Percentiles rank a stretch among this genome's conserved stretches.
These are phyloP conservation scores for Holotrichia oblita DNA, from an alignment of 1,140 invertebrate species.

Conservation along the genomic window DNA sequence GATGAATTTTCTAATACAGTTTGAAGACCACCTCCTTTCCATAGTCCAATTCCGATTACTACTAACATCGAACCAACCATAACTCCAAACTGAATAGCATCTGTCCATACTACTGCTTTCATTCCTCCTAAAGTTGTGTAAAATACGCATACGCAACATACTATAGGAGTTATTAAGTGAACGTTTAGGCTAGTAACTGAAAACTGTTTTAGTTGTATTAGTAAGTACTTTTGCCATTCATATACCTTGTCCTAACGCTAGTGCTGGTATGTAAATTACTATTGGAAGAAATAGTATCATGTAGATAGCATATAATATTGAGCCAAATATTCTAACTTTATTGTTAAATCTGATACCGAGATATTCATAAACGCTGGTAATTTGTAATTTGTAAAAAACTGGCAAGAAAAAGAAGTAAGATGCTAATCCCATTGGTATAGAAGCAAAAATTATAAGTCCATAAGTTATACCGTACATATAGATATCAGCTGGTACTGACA, in stretches of 20 bases:
- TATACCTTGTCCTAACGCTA: conserved; percentile 65
- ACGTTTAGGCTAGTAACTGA: conserved; percentile 75
- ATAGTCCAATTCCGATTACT: conserved; percentile 71
- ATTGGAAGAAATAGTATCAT: conserved; percentile 66
- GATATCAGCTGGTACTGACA: conserved; percentile 82
- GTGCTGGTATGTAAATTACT: conserved; percentile 70
- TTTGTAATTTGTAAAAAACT: conserved; percentile 79
- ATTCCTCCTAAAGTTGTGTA: conserved; percentile 70
- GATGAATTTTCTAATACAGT: conserved; percentile 14
- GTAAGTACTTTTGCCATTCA: neutral
- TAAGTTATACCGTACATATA: conserved; percentile 73
- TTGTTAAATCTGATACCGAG: conserved; percentile 65
- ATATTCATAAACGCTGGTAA: conserved; percentile 80
- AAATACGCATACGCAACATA: conserved; percentile 81
- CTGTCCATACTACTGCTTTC: conserved; percentile 81
- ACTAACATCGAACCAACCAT: conserved; percentile 77
- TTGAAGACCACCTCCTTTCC: conserved; percentile 41
- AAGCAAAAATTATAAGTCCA: conserved; percentile 70
- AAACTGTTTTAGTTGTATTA: conserved; percentile 56
- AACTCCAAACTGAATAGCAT: conserved; percentile 74
- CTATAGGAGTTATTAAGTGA: conserved; percentile 72
- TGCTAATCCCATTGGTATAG: conserved; percentile 67
- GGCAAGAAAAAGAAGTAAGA: conserved; percentile 68
- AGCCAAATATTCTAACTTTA: conserved; percentile 67
- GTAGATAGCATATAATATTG: conserved; percentile 65